Base-by-base conservation (phyloP, 2,797 vertebrate genomes). In the Phyllotis vaccarum region DNA sequence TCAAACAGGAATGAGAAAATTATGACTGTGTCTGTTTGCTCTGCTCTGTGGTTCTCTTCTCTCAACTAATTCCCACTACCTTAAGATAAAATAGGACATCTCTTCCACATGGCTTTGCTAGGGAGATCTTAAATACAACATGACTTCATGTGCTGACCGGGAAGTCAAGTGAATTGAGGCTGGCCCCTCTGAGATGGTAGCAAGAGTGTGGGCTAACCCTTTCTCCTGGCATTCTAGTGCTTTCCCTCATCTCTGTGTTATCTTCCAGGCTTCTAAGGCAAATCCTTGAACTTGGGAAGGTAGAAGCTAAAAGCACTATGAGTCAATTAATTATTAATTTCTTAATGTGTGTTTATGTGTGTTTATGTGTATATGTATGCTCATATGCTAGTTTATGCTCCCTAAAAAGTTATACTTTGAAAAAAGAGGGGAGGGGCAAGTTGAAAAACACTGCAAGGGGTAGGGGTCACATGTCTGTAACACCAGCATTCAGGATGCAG, bases 391-490 rank as follows among this genome's bases (percentile, higher is more conserved):
- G 56, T 89, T 68, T 60, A 43, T 29, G 8, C 76, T 78, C 66
- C 88, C 83, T 40, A 90, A 78, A 88, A 66, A 29, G 21, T n/a
- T 95, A 86, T 40, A 74, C 76, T 90, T 86, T 70, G 22, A n/a
- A 86, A 96, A 54, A 74, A 89, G 90, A 56, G 19, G 7, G 16
- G 19, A n/a, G 5, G 5, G 9, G 13, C 64, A 82, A 92, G 37
- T 49, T 49, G 49, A 52, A 34, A 78, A 78, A 58, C 22, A 58
- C n/a, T 56, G 34, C 11, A 24, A 58, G n/a, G n/a, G 10, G 12
- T 13, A 27, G 17, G 54, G 12, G 34, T 34, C 34, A 80, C n/a
- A 58, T 22, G 49, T 31, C 76, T 54, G 16, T 13, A 58, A 14
- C 22, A 37, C 22, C 19, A 58, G n/a, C n/a, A 80, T 34, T 27